Evolutionary conservation across 1,140 invertebrate species (phyloP).

Genomic region (Zophobas atratus): DNA sequence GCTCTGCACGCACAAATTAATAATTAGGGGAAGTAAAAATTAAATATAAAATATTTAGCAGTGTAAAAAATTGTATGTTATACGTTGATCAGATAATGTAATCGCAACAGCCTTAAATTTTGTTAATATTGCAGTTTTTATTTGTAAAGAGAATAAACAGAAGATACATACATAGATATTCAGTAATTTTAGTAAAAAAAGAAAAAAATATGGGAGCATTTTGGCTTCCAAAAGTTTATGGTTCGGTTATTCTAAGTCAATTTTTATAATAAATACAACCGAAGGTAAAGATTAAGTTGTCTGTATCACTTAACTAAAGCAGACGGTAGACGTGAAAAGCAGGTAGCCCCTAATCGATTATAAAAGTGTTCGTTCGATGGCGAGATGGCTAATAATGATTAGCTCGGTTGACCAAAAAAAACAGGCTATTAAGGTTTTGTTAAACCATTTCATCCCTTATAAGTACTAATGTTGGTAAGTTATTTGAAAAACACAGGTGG

Average conservation of each 20-base stretch:
- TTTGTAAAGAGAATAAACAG: too few species aligned
- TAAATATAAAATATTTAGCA: too few species aligned
- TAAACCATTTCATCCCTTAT: conserved; percentile 48
- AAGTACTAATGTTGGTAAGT: conserved; percentile 44
- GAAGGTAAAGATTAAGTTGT: conserved; percentile 50
- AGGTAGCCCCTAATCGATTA: conserved; percentile 57
- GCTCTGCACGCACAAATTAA: too few species aligned
- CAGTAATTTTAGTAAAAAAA: too few species aligned
- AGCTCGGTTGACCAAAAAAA: conserved; percentile 44
- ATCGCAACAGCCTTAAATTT: too few species aligned
- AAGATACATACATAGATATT: too few species aligned
- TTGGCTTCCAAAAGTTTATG: conserved; percentile 29
- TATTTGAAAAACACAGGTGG: conserved; percentile 48
- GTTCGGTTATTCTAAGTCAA: conserved; percentile 6
- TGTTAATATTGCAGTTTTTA: too few species aligned
- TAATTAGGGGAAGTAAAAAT: too few species aligned
- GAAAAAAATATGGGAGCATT: too few species aligned
- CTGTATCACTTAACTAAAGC: conserved; percentile 25
- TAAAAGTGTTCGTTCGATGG: conserved; percentile 51
- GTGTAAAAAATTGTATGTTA: too few species aligned
- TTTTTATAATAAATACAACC: conserved; percentile 17
- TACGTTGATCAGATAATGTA: too few species aligned
- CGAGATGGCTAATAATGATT: conserved; percentile 52
- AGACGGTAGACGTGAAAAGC: conserved; percentile 49
- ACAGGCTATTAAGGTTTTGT: conserved; percentile 49